phyloP scores from a whole-genome alignment of 92 coral and sea anemone species.

The Palythoa heliodiscus region DNA sequence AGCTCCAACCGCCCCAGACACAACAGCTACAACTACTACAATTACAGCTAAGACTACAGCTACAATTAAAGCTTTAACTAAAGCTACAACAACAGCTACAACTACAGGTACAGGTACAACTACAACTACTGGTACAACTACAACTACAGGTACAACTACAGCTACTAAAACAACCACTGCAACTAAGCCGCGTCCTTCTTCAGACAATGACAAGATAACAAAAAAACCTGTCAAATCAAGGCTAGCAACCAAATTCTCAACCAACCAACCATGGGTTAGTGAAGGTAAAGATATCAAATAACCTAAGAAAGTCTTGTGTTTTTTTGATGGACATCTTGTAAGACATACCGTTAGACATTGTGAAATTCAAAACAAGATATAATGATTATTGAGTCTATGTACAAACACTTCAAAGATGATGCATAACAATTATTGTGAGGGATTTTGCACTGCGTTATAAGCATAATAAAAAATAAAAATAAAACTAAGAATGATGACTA shows the following conservation, averaged over 20 bases:
- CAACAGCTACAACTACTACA: background rate
- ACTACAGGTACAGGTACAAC: background rate
- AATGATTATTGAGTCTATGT: too few species aligned
- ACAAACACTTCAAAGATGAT: too few species aligned
- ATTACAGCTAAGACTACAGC: background rate
- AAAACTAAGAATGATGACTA: too few species aligned
- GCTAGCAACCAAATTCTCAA: slow-evolving; percentile 2
- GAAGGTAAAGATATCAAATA: background rate
- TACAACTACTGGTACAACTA: background rate
- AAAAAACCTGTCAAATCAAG: background rate
- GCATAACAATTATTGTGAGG: too few species aligned
- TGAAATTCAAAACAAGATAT: too few species aligned
- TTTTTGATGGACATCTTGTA: background rate
- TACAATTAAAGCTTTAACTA: background rate
- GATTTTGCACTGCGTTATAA: too few species aligned
- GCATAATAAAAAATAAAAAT: too few species aligned
- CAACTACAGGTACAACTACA: background rate
- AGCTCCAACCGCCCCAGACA: background rate
- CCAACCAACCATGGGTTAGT: background rate
- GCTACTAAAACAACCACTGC: background rate
- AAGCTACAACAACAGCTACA: background rate
- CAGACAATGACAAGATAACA: background rate
- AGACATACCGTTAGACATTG: too few species aligned
- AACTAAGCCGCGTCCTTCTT: background rate
- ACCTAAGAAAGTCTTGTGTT: background rate